phyloP scores from a whole-genome alignment of 2,113 vertebrate species.

The Xiphorhynchus elegans region DNA sequence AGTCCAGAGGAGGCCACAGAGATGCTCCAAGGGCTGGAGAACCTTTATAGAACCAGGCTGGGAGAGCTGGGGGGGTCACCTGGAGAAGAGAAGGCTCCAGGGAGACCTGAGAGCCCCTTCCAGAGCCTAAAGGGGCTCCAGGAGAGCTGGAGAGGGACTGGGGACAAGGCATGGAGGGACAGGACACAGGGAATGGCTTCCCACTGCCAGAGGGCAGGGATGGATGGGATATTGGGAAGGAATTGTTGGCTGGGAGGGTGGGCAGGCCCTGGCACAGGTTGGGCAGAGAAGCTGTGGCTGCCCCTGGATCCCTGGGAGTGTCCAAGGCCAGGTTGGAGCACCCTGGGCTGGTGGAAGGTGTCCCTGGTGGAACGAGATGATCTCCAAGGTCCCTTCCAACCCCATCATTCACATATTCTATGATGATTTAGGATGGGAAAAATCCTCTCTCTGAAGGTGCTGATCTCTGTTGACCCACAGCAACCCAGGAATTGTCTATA shows the following conservation, averaged over 20 bases:
- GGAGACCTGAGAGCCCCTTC: neutral
- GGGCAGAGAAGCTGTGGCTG: neutral
- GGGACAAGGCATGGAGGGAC: neutral
- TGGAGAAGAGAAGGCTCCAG: no score
- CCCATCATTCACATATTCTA: neutral
- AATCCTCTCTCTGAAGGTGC: neutral
- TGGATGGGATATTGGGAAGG: no score
- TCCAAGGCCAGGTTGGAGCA: neutral
- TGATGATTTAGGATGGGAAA: neutral
- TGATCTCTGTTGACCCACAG: neutral
- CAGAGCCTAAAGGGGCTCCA: neutral
- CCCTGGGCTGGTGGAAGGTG: neutral
- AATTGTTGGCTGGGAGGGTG: no score
- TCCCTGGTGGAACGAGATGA: fast-evolving
- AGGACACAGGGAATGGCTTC: neutral
- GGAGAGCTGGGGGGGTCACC: no score
- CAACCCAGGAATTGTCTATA: neutral
- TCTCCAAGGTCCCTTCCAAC: neutral
- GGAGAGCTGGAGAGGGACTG: neutral
- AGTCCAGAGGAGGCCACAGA: neutral
- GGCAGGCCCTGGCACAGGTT: no score
- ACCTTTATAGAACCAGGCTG: no score
- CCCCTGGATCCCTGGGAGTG: neutral
- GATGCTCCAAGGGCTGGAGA: no score
- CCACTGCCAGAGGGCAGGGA: no score